Evolutionary conservation across 2,113 vertebrate species (phyloP).

Genomic region (Psammodynastes pulverulentus): DNA sequence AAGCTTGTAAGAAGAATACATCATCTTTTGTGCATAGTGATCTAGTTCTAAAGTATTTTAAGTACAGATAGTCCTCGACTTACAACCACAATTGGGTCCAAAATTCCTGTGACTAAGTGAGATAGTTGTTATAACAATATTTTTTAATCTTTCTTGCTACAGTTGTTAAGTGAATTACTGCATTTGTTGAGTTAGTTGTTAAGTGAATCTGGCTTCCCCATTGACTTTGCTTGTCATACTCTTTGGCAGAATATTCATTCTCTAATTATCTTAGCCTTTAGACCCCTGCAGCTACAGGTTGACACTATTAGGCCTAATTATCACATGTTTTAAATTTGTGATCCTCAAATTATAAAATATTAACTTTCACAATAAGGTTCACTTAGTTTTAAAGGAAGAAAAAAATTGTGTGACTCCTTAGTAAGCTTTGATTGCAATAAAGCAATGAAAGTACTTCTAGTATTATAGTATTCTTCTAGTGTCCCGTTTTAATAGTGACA

Average conservation of each 20-base stretch:
- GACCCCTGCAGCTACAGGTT: background rate
- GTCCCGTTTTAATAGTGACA: background rate
- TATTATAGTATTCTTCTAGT: background rate
- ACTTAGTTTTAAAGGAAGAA: background rate
- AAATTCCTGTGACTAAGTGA: background rate
- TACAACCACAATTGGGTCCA: background rate
- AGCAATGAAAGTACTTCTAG: background rate
- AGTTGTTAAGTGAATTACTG: background rate
- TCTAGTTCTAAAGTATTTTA: too few species aligned
- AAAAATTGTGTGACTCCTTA: background rate
- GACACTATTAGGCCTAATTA: background rate
- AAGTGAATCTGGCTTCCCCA: background rate
- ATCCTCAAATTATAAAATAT: background rate
- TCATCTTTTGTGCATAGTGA: background rate
- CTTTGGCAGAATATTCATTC: background rate
- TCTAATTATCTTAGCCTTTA: background rate
- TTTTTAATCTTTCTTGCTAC: background rate
- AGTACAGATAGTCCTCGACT: background rate
- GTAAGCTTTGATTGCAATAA: background rate
- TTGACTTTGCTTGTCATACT: background rate
- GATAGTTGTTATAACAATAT: background rate
- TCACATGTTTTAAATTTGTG: background rate
- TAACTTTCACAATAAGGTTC: background rate
- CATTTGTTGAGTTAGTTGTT: background rate
- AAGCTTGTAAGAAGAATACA: background rate